Conservation (phyloP, 1,140 invertebrate genomes). For the Listronotus bonariensis region DNA sequence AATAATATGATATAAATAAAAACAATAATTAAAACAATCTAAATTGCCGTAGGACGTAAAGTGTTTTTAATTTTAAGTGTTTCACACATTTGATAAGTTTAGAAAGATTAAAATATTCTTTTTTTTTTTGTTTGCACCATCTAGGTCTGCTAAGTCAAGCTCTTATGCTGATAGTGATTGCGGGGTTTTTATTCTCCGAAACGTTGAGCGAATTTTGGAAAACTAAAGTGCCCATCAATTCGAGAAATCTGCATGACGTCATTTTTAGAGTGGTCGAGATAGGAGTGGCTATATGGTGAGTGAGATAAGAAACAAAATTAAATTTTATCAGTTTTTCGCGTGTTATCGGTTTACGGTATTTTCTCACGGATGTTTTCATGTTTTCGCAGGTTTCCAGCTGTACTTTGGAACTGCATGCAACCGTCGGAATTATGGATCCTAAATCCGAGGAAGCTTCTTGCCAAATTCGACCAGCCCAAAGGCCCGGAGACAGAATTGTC, state of each 20-base stretch:
- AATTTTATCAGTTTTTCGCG: not conserved
- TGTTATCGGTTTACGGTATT: too few species aligned
- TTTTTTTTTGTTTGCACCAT: too few species aligned
- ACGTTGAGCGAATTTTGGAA: slow-evolving; percentile 92
- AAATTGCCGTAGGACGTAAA: too few species aligned
- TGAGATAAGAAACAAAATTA: not conserved
- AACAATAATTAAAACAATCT: too few species aligned
- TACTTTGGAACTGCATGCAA: slow-evolving; percentile 93
- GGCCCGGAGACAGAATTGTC: slow-evolving; percentile 27
- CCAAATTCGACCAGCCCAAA: slow-evolving; percentile 60
- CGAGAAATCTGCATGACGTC: slow-evolving; percentile 89
- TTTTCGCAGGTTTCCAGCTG: slow-evolving; percentile 75
- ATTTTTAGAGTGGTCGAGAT: slow-evolving; percentile 90
- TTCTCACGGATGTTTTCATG: not conserved
- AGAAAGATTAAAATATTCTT: too few species aligned
- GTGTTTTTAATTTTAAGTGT: too few species aligned
- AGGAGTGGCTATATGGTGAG: slow-evolving; percentile 84
- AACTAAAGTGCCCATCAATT: slow-evolving; percentile 85
- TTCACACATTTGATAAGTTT: too few species aligned
- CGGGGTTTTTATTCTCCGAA: slow-evolving; percentile 87
- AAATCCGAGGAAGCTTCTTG: slow-evolving; percentile 85
- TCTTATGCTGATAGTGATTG: slow-evolving; percentile 81
- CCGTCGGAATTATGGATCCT: slow-evolving; percentile 94
- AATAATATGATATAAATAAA: too few species aligned
- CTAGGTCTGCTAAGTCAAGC: slow-evolving; percentile 81